Evolutionary conservation across 2,888 invertebrate species (phyloP), one percentile per base, ranked within the genome.

Genomic region (Xylophagus ater): DNA sequence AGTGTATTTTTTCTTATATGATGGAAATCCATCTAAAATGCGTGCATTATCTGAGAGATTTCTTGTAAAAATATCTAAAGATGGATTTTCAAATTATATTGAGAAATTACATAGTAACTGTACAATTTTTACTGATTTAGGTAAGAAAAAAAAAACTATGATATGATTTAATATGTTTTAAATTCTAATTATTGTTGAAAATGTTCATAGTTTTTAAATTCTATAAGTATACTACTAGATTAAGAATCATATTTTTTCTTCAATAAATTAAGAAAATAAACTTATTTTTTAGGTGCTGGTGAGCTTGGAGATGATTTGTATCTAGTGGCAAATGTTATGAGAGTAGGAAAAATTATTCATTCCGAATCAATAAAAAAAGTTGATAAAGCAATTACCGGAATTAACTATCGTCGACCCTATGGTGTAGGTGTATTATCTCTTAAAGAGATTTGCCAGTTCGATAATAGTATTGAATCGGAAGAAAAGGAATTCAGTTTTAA

Each of bases 1-100:
- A 64, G 75, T 92, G 12, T 80, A 85, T 52, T 81, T 93, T 53
- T 86, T 84, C 54, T 67, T 92, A 1, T 92, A 85, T 60, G 90
- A 93, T 59, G 62, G 59, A 20, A 55, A 51, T 47, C 77, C 79
- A 14, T 73, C 76, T 50, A 74, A 79, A 53, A 76, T 73, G 52
- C 81, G 79, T 52, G 86, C 84, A 48, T 70, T 92, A 44, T 88
- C 90, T 40, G 93, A 93, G 65, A 71, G 90, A 47, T 92, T 89
- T 68, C 71, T 90, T 56, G 86, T 92, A 51, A 76, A 78, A 60
- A 84, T 90, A 62, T 84, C 85, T 48, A 85, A 86, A 62, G 87
- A 89, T 54, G 90, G 89, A 10, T 86, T 88, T 65, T 84, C 88
- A 12, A 85, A 85, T 62, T 86, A 89, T 60, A 78, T 87, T 46